phyloP scores from a whole-genome alignment of 2,113 vertebrate species.

The Megaceryle maxima region DNA sequence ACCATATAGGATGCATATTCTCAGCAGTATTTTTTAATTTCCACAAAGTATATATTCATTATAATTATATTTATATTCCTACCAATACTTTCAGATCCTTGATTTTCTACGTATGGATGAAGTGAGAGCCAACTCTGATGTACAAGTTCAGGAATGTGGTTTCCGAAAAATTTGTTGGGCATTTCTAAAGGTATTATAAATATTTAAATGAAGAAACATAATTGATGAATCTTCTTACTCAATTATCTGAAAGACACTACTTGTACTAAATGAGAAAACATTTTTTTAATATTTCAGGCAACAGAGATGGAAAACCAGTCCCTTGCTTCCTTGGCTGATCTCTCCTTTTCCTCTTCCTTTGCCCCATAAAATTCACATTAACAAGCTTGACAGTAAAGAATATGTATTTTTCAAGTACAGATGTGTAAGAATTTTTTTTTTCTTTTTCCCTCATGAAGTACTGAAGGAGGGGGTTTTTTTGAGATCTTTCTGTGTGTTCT shows the following conservation, averaged over 20 bases:
- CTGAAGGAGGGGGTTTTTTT: not conserved
- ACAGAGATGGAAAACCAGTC: not conserved
- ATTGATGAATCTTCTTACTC: not conserved
- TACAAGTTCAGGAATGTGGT: slow-evolving; percentile 76
- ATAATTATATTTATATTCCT: not conserved
- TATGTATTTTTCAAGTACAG: not conserved
- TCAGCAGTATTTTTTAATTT: not conserved
- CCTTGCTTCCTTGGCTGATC: not conserved
- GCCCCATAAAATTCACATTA: not conserved
- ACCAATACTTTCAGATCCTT: slow-evolving; percentile 82
- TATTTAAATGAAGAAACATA: not conserved
- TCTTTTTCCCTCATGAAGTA: not conserved
- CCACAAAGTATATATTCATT: not conserved
- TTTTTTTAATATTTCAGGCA: not conserved
- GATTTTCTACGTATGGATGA: slow-evolving; percentile 88
- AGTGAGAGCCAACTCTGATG: slow-evolving; percentile 76
- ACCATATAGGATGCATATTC: not conserved
- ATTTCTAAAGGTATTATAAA: slow-evolving; percentile 89
- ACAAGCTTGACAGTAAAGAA: not conserved
- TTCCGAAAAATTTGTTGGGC: slow-evolving; percentile 96
- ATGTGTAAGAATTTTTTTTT: not conserved
- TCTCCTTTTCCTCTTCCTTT: not conserved
- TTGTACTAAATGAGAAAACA: not conserved
- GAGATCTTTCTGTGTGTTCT: not conserved
- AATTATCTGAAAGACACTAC: not conserved